Base-by-base conservation (phyloP, 2,888 invertebrate genomes). In the Dryococelus australis region DNA sequence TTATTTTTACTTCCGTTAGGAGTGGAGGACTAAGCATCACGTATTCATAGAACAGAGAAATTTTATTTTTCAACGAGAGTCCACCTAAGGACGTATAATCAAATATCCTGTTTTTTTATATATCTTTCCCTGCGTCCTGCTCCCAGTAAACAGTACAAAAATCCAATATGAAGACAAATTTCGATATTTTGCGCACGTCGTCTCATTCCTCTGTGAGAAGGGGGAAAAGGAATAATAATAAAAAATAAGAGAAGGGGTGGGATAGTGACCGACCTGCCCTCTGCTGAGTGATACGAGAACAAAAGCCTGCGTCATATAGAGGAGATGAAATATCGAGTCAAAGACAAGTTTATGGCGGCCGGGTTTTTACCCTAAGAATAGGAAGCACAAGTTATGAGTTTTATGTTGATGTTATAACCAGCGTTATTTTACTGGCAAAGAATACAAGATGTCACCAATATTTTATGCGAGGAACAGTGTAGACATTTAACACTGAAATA, bases 141-240 rank as follows among this genome's bases (percentile, higher is more conserved):
- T 24, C 6, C 65, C 65, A 65, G 65, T 65, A 65, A 65, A 65
- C 65, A 65, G 65, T 65, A 65, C 65, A 65, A 16, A 65, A 65
- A 65, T 65, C 65, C 65, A 65, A 65, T 65, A 65, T 65, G 65
- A 65, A 65, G 65, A 65, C 65, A 8, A 65, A 65, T 65, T 65
- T 65, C 65, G 65, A 65, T 65, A 65, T 65, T 65, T 65, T 65
- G 65, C 65, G 65, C 65, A 65, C 65, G 65, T 65, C 65, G 65
- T 65, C 65, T 65, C 65, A 65, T 65, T 65, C 65, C 65, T 65
- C 65, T 65, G 65, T 24, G 65, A 65, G 65, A 65, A 47, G 47
- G 47, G 47, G 65, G 16, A 65, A 65, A 65, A 51, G 13, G 8
- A 51, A 20, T 5, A 20, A 51, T 12, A 51, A 20, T n/a, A 51